Evolutionary conservation across 2,797 vertebrate species (phyloP).

Genomic region (Periparus ater): DNA sequence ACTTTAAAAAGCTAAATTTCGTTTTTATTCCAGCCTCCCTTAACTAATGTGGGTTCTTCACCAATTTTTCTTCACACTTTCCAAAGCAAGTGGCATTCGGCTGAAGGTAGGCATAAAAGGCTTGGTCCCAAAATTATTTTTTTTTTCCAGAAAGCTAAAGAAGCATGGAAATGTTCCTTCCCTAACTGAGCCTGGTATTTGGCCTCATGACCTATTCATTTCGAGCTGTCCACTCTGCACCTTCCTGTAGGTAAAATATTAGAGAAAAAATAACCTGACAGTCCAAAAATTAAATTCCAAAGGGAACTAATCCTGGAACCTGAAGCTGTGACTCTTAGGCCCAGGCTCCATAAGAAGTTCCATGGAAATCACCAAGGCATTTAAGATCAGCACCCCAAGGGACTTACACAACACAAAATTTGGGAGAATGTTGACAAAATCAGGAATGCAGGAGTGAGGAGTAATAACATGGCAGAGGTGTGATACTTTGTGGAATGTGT

Average conservation of each 20-base stretch:
- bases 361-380: neutral
- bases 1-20: neutral
- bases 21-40: neutral
- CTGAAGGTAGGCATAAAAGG: neutral
- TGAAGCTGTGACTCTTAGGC: neutral
- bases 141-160: neutral
- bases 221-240: neutral
- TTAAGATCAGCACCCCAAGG: neutral
- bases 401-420: neutral
- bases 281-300: neutral
- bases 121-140: neutral
- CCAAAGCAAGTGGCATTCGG: slow-evolving; percentile 8
- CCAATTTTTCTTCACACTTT: slow-evolving; percentile 33
- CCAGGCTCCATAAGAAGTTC: neutral
- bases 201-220: neutral
- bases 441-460: neutral
- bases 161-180: neutral
- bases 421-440: neutral
- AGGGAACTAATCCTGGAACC: neutral
- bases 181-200: neutral
- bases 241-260: neutral
- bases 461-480: neutral
- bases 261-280: neutral
- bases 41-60: neutral
- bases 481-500: neutral